A percentile compares a stretch with the other conserved stretches of the same genome.
Conservation (phyloP, 2,888 invertebrate genomes). For the Marronus borbonicus region DNA sequence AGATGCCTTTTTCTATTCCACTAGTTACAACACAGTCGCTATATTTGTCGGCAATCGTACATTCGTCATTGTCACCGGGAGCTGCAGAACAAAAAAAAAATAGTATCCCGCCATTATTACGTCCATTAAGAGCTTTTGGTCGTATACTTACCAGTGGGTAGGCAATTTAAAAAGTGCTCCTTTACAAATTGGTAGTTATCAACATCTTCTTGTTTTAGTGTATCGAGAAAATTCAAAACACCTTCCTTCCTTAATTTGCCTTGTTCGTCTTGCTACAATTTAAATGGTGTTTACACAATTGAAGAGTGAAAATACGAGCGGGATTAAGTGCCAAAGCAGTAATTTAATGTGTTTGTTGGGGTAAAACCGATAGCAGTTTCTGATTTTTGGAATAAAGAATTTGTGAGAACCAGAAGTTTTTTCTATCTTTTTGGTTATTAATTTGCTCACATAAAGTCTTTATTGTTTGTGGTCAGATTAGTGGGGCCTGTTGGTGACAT, state of each 20-base stretch:
- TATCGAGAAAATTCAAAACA: background rate
- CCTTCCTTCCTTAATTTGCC: background rate
- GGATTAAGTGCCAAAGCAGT: no score
- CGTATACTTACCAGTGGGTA: background rate
- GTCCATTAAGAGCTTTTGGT: background rate
- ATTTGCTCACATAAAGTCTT: no score
- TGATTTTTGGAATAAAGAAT: no score
- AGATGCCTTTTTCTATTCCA: background rate
- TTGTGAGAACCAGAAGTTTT: no score
- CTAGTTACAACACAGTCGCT: background rate
- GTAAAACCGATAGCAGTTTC: no score
- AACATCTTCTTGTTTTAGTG: background rate
- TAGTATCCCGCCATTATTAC: background rate
- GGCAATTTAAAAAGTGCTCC: background rate
- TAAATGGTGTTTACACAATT: background rate
- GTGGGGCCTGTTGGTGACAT: no score
- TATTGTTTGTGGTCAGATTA: no score
- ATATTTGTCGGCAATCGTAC: background rate
- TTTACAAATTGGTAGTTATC: background rate
- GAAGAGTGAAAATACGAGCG: no score
- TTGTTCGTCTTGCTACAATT: constrained; percentile 9
- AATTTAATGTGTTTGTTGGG: no score
- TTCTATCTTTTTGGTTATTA: no score
- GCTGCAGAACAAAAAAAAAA: background rate
- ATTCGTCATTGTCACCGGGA: background rate